A percentile compares a stretch with the other conserved stretches of the same genome.
phyloP scores from a whole-genome alignment of 2,888 invertebrate genomes.

The Merodon equestris region DNA sequence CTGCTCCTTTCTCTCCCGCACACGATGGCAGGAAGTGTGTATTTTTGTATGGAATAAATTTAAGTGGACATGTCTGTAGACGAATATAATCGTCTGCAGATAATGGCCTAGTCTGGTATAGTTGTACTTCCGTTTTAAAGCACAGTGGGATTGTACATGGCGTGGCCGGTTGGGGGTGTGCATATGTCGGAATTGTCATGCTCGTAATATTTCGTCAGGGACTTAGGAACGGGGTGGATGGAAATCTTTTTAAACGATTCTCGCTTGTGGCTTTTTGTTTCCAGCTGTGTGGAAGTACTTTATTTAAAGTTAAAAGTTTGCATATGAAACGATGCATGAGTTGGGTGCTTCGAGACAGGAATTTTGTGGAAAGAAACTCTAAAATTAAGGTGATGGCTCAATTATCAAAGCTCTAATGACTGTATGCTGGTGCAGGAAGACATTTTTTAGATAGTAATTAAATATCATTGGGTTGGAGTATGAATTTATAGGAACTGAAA shows the following conservation, averaged over 20 bases:
- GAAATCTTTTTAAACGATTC: conserved; percentile 24
- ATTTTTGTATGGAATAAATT: conserved; percentile 36
- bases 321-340: conserved; percentile 20
- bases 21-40: not conserved
- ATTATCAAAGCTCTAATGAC: conserved; percentile 18
- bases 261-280: conserved; percentile 44
- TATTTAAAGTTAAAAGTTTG: conserved; percentile 54
- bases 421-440: not conserved
- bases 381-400: conserved; percentile 28
- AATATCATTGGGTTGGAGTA: no score
- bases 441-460: no score
- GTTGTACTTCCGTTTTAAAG: conserved; percentile 27
- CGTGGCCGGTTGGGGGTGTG: not conserved
- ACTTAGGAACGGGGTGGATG: not conserved
- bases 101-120: conserved; percentile 59
- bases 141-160: not conserved
- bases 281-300: conserved; percentile 51
- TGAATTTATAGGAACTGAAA: no score
- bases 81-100: conserved; percentile 65
- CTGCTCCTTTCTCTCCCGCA: not conserved
- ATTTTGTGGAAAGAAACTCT: conserved; percentile 23
- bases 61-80: conserved; percentile 49
- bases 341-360: conserved; percentile 3
- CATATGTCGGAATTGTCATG: not conserved
- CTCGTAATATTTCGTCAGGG: conserved; percentile 17